These are phyloP conservation scores for Gonioctena quinquepunctata DNA, from an alignment of 1,140 invertebrate species.

Conservation along the genomic window DNA sequence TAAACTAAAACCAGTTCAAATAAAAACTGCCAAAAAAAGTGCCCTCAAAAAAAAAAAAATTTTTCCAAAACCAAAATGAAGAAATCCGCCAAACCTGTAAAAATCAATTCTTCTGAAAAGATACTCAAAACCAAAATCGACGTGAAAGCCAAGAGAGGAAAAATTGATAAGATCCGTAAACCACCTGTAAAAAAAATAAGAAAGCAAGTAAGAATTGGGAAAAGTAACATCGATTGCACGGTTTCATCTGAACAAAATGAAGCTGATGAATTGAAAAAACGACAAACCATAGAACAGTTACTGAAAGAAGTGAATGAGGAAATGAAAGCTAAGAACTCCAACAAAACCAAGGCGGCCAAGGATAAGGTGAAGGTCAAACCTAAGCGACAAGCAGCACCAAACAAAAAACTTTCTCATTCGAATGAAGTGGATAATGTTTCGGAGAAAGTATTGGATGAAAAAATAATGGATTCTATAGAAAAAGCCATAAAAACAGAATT, in stretches of 20 bases:
- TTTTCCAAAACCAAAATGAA: background rate
- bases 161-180: background rate
- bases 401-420: background rate
- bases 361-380: slow-evolving; percentile 12
- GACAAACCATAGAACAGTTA: slow-evolving; percentile 30
- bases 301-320: slow-evolving; percentile 44
- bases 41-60: slow-evolving; percentile 8
- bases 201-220: background rate
- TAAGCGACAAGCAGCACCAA: background rate
- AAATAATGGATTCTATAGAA: background rate
- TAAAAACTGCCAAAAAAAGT: slow-evolving; percentile 37
- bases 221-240: background rate
- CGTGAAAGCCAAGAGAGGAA: background rate
- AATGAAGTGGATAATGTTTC: background rate
- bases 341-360: slow-evolving; percentile 13
- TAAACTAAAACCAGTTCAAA: slow-evolving; percentile 28
- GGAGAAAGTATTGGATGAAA: background rate
- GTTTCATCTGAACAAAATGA: background rate
- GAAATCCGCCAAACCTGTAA: background rate
- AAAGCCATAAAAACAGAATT: background rate
- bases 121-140: slow-evolving; percentile 3
- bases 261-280: slow-evolving; percentile 23
- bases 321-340: slow-evolving; percentile 29
- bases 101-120: background rate
- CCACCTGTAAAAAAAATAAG: background rate